phyloP scores from a whole-genome alignment of 2,797 vertebrate species.

The Xenops minutus region DNA sequence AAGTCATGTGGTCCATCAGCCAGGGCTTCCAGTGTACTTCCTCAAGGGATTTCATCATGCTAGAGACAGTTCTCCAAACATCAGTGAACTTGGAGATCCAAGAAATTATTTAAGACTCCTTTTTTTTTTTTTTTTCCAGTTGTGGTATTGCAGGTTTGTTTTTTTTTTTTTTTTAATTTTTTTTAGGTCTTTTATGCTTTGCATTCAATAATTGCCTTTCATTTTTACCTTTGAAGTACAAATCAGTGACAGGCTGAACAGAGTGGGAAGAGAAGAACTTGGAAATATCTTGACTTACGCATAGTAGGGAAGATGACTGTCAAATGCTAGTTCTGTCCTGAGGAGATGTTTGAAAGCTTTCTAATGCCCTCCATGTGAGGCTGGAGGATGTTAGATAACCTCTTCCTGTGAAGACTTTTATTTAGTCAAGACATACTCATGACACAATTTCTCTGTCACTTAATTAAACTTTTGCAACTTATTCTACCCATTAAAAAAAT shows the following conservation, averaged over 20 bases:
- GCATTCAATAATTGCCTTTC: not conserved
- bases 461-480: not conserved
- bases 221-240: not conserved
- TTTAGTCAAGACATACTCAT: not conserved
- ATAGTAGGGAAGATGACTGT: not conserved
- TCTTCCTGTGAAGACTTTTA: not conserved
- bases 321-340: not conserved
- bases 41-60: not conserved
- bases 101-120: not conserved
- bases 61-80: not conserved
- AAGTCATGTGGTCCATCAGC: accelerated
- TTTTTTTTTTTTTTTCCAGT: not conserved
- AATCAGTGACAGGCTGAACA: not conserved
- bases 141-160: not conserved
- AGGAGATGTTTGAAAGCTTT: not conserved
- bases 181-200: not conserved
- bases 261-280: not conserved
- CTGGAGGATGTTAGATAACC: not conserved
- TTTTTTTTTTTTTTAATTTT: not conserved
- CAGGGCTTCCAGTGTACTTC: accelerated
- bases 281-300: not conserved
- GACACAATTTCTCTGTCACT: not conserved
- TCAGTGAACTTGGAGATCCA: not conserved
- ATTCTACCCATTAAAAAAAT: not conserved
- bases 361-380: not conserved